Base-by-base conservation (phyloP, 2,888 invertebrate species). In the Eupithecia insigniata region DNA sequence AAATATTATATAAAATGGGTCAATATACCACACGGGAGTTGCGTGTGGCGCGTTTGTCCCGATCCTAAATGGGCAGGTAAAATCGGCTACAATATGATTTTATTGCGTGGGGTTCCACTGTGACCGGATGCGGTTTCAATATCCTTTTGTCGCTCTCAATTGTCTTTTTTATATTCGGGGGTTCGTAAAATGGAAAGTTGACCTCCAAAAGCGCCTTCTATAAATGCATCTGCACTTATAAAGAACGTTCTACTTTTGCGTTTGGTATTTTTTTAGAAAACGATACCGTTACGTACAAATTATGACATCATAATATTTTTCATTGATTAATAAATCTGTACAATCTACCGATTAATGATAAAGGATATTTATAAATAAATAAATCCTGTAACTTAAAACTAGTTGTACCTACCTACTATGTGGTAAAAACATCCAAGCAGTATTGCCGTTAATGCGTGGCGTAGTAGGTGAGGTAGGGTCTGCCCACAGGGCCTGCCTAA, bases 141-240 rank as follows among this genome's bases (percentile, higher is more conserved):
- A 80, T 84, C 81, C 78, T 83, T 86, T 86, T 83, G 82, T 83
- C 82, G 82, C 80, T 86, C 87, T 88, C 86, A 86, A 88, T 84
- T 82, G 84, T 84, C 74, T 84, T 85, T 36, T 89, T 89, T 90
- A 86, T 86, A 83, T 83, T 81, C 80, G 76, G 83, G 85, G 85
- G 85, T 87, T 85, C 79, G 82, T 85, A 87, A 88, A 89, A 88
- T 85, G 78, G 91, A 91, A 92, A 91, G 90, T 91, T 89, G 87
- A 87, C 85, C 85, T 86, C 79, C 76, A 73, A 79, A 78, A 77
- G 66, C 67, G 70, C 66, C 71, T 72, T 66, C 76, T 76, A 74
- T 76, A 71, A 73, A 72, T 77, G 79, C 79, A 78, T 76, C 76
- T 75, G 62, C 71, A 71, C 72, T 74, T 70, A 70, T 66, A 70